phyloP scores from a whole-genome alignment of 2,113 vertebrate genomes.

The Perca fluviatilis region DNA sequence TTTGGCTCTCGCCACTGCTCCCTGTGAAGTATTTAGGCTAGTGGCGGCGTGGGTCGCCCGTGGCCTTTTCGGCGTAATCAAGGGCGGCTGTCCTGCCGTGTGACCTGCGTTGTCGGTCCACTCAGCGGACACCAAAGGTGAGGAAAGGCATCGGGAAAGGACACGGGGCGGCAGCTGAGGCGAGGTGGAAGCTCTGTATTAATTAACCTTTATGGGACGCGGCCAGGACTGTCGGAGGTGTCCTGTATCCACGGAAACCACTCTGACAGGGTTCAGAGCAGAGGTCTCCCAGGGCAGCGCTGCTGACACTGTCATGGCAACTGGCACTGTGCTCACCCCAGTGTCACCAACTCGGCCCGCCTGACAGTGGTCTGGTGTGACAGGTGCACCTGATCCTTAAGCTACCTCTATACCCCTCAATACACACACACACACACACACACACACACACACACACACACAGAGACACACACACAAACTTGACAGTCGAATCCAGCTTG shows the following conservation, averaged over 20 bases:
- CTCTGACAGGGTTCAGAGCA: constrained; percentile 83
- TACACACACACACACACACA: constrained; percentile 14
- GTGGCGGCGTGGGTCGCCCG: constrained; percentile 50
- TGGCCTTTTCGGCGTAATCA: constrained; percentile 71
- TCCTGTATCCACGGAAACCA: constrained; percentile 82
- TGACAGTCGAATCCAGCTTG: constrained; percentile 40
- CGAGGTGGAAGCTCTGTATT: constrained; percentile 82
- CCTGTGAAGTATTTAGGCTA: constrained; percentile 67
- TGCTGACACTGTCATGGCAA: constrained; percentile 81
- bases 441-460: constrained; percentile 31
- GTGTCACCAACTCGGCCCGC: constrained; percentile 75
- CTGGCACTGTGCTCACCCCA: constrained; percentile 71
- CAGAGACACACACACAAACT: constrained; percentile 29
- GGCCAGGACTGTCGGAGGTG: constrained; percentile 76
- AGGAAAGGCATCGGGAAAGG: constrained; percentile 73
- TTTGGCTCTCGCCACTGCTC: constrained; percentile 47
- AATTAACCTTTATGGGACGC: constrained; percentile 86
- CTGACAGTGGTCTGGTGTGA: constrained; percentile 77
- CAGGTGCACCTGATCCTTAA: constrained; percentile 78
- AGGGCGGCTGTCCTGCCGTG: constrained; percentile 68
- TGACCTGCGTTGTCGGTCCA: constrained; percentile 71
- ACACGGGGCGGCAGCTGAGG: constrained; percentile 75
- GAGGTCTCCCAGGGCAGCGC: constrained; percentile 75
- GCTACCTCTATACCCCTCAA: constrained; percentile 37
- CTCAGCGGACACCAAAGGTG: constrained; percentile 76